Evolutionary conservation across 2,888 invertebrate species (phyloP).

Genomic region (Cryptosula pallasiana): DNA sequence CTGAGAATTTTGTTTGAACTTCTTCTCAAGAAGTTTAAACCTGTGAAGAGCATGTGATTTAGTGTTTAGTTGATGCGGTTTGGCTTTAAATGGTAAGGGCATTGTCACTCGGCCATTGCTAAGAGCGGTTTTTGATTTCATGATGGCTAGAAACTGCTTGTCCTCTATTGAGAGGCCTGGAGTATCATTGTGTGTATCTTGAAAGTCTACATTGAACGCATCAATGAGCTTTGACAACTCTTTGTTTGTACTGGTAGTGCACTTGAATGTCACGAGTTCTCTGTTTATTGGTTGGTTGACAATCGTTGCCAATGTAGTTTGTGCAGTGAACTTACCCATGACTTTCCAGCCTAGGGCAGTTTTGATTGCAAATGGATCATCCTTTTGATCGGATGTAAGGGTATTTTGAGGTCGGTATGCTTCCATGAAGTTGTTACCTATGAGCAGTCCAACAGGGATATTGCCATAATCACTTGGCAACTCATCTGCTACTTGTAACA

Average conservation of each 20-base stretch:
- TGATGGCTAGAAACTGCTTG: slow-evolving; percentile 2
- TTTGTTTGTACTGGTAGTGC: slow-evolving; percentile 4
- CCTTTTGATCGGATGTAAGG: slow-evolving; percentile 26
- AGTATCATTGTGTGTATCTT: slow-evolving; percentile 6
- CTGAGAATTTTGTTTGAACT: background rate
- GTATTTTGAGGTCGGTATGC: slow-evolving; percentile 31
- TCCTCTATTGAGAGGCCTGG: slow-evolving; percentile 17
- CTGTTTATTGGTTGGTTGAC: slow-evolving; percentile 15
- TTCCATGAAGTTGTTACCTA: slow-evolving; percentile 32
- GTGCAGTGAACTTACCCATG: slow-evolving; percentile 26
- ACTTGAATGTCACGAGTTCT: slow-evolving; percentile 16
- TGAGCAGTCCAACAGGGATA: slow-evolving; percentile 30
- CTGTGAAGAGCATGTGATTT: slow-evolving; percentile 4
- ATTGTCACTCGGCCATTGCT: background rate
- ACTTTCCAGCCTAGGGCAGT: slow-evolving; percentile 31
- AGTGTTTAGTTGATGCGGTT: background rate
- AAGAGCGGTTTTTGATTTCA: slow-evolving; percentile 3
- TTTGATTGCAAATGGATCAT: slow-evolving; percentile 30
- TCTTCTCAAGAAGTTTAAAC: slow-evolving; percentile 13
- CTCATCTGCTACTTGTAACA: slow-evolving; percentile 28
- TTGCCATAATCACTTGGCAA: slow-evolving; percentile 26
- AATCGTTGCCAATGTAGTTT: background rate
- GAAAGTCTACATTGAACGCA: background rate
- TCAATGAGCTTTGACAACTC: slow-evolving; percentile 11
- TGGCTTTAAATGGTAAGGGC: slow-evolving; percentile 21